Evolutionary conservation across 2,888 invertebrate genomes (phyloP).

Genomic region (Trichacis sp.): DNA sequence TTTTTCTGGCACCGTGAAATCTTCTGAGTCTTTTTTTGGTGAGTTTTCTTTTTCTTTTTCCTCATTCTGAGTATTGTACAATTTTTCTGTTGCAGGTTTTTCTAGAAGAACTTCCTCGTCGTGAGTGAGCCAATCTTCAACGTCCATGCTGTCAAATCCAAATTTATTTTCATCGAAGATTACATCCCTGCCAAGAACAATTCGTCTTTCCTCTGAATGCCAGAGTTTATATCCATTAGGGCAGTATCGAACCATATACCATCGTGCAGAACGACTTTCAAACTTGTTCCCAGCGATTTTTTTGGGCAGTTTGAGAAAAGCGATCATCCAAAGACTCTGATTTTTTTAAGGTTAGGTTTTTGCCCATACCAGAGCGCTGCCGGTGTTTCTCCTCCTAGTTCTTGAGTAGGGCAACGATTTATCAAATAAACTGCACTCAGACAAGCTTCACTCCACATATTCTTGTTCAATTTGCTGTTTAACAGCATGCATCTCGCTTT

Average conservation of each 20-base stretch:
- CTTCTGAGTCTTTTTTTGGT: too few relatives aligned
- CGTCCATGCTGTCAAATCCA: neutral
- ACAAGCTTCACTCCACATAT: conserved; percentile 54
- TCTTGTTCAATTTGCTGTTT: conserved; percentile 52
- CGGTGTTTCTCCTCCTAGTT: conserved; percentile 39
- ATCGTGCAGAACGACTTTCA: conserved; percentile 33
- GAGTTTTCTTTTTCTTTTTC: neutral
- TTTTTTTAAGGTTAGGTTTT: conserved; percentile 41
- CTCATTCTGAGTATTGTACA: too few relatives aligned
- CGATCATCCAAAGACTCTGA: conserved; percentile 46
- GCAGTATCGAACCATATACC: conserved; percentile 43
- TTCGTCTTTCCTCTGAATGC: conserved; percentile 36
- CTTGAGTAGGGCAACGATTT: conserved; percentile 46
- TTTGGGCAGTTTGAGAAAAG: conserved; percentile 37
- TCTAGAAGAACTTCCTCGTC: neutral
- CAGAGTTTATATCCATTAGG: conserved; percentile 40
- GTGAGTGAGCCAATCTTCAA: conserved; percentile 6
- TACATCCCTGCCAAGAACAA: conserved; percentile 44
- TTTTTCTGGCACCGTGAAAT: too few relatives aligned
- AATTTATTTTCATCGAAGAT: conserved; percentile 45
- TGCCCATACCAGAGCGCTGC: conserved; percentile 43
- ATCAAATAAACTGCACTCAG: conserved; percentile 46
- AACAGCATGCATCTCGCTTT: conserved; percentile 57
- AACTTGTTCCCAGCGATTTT: conserved; percentile 43
- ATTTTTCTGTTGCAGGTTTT: too few relatives aligned